Conservation (phyloP, 2,113 vertebrate genomes). For the Rhinolophus sinicus region DNA sequence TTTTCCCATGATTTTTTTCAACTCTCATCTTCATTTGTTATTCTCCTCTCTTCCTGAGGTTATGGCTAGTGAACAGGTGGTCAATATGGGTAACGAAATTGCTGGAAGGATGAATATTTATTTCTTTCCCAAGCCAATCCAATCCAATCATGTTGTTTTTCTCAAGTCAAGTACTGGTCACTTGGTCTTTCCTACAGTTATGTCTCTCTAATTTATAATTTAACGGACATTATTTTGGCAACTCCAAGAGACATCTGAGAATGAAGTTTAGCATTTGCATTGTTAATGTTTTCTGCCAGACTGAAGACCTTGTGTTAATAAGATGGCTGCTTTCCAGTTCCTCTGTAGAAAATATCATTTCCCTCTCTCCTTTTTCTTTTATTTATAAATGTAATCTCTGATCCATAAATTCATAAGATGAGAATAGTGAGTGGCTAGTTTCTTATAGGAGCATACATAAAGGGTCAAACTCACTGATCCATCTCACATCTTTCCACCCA, state of each 20-base stretch:
- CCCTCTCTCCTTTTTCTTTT: constrained; percentile 21
- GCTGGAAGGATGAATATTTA: too few species aligned
- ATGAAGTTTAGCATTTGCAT: constrained; percentile 61
- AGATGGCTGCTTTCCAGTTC: constrained; percentile 65
- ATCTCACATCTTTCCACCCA: neutral
- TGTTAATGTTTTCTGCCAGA: constrained; percentile 66
- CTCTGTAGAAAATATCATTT: constrained; percentile 53
- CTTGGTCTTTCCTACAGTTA: neutral
- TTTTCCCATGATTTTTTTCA: neutral
- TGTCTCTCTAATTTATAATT: constrained; percentile 23
- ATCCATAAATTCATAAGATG: neutral
- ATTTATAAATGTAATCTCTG: constrained; percentile 25
- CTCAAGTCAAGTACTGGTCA: neutral
- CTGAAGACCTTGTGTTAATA: constrained; percentile 68
- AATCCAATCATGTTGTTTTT: neutral
- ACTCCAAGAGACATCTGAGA: constrained; percentile 54
- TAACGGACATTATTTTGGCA: constrained; percentile 60
- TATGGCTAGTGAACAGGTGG: too few species aligned
- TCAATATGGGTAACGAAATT: too few species aligned
- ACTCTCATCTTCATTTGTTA: neutral
- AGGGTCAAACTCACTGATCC: neutral
- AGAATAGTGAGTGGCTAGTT: neutral
- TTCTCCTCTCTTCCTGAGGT: neutral
- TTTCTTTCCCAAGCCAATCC: neutral
- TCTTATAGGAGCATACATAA: neutral